phyloP scores from a whole-genome alignment of 1,140 invertebrate species.

The Cherax quadricarinatus region DNA sequence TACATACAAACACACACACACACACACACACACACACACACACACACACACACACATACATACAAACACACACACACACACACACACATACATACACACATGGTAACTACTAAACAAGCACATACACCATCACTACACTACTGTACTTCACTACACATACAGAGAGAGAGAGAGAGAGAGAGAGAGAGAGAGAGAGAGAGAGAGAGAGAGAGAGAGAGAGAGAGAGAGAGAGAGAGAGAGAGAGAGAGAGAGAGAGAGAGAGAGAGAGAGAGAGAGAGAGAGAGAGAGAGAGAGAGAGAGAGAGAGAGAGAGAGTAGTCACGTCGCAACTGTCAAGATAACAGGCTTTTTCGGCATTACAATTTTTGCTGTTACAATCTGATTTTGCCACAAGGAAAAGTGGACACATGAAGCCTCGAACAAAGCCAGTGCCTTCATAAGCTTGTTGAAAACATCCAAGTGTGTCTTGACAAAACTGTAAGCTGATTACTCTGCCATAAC shows the following conservation, averaged over 20 bases:
- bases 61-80: no score
- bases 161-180: no score
- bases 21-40: no score
- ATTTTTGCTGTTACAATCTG: background rate
- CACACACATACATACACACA: no score
- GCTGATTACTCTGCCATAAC: background rate
- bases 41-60: no score
- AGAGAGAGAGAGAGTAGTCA: background rate
- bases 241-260: background rate
- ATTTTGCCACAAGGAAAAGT: background rate
- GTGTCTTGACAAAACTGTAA: background rate
- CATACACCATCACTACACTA: no score
- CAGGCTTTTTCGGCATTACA: background rate
- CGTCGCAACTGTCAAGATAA: background rate
- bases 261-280: slow-evolving; percentile 3
- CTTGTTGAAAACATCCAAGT: background rate
- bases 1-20: no score
- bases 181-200: no score
- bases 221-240: no score
- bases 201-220: no score
- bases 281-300: slow-evolving; percentile 20
- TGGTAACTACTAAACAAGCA: no score
- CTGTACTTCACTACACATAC: no score
- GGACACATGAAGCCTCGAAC: background rate
- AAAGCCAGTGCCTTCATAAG: background rate